phyloP scores from a whole-genome alignment of 2,113 vertebrate species.

The western clawed frog (Xenopus tropicalis) region DNA sequence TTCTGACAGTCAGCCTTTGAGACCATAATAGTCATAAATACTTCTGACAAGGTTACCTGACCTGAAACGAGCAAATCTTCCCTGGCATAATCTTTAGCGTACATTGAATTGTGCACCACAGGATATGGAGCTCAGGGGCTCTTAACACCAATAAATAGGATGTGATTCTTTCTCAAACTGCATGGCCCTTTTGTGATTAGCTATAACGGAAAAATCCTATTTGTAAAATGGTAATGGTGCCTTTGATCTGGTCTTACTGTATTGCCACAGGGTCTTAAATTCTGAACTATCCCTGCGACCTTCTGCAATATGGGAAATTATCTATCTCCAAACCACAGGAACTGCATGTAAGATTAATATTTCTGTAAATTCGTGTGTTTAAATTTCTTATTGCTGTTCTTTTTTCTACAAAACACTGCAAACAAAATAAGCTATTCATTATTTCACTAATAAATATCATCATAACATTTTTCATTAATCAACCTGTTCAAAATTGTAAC shows the following conservation, averaged over 20 bases:
- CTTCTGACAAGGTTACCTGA: conserved; percentile 66
- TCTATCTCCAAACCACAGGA: not conserved
- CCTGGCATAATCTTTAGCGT: conserved; percentile 54
- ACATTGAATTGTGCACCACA: conserved; percentile 46
- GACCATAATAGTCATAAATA: conserved; percentile 70
- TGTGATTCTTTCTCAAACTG: conserved; percentile 9
- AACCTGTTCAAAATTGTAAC: too few relatives aligned
- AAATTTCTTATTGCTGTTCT: too few relatives aligned
- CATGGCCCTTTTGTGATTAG: conserved; percentile 30
- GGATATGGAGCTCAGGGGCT: conserved; percentile 36
- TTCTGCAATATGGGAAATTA: not conserved
- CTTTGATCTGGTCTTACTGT: conserved; percentile 9
- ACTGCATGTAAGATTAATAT: too few relatives aligned
- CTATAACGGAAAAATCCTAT: conserved; percentile 25
- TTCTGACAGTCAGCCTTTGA: conserved; percentile 63
- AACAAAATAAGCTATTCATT: too few relatives aligned
- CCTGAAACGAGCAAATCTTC: conserved; percentile 59
- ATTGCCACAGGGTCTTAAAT: conserved; percentile 19
- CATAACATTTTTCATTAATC: too few relatives aligned
- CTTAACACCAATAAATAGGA: conserved; percentile 34
- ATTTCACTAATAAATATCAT: too few relatives aligned
- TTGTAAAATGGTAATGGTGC: conserved; percentile 16
- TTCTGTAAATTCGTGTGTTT: too few relatives aligned
- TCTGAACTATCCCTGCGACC: not conserved
- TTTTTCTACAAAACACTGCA: too few relatives aligned